Percentiles rank a stretch among this genome's conserved stretches.
phyloP scores from a whole-genome alignment of 2,113 vertebrate genomes.

The Panurus biarmicus region DNA sequence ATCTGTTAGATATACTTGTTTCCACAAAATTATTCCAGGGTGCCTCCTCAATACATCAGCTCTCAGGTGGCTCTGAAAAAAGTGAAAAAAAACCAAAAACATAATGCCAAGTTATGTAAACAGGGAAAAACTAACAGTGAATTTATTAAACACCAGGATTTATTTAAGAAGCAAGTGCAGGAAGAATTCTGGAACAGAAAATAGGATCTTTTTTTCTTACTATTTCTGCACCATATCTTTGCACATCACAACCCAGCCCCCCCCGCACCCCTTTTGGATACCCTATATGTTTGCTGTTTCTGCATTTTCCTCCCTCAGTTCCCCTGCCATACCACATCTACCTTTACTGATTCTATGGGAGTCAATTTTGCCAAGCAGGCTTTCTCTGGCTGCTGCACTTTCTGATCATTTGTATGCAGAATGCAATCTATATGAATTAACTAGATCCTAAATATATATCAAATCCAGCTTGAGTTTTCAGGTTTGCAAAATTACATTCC shows the following conservation, averaged over 20 bases:
- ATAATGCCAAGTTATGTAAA: not conserved
- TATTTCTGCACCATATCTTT: not conserved
- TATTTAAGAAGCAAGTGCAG: conserved; percentile 12
- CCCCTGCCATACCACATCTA: not conserved
- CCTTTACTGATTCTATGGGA: not conserved
- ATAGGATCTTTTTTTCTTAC: not conserved
- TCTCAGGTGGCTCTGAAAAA: not conserved
- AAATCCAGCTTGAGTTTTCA: conserved; percentile 30
- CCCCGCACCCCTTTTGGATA: not conserved
- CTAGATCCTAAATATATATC: conserved; percentile 49
- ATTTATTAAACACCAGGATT: not conserved
- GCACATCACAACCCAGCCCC: no score
- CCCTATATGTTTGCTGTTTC: not conserved
- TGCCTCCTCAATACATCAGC: not conserved
- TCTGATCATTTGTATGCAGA: conserved; percentile 25
- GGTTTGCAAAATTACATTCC: conserved; percentile 35
- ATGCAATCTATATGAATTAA: conserved; percentile 20
- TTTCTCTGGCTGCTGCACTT: conserved; percentile 11
- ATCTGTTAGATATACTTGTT: not conserved
- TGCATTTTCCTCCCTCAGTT: not conserved
- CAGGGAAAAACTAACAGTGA: not conserved
- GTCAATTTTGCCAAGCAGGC: not conserved
- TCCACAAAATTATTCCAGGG: not conserved
- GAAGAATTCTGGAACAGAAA: not conserved
- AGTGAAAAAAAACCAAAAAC: not conserved